These are phyloP conservation scores for Pseudorhombus dupliciocellatus DNA, from an alignment of 2,113 vertebrate genomes.

Conservation along the genomic window DNA sequence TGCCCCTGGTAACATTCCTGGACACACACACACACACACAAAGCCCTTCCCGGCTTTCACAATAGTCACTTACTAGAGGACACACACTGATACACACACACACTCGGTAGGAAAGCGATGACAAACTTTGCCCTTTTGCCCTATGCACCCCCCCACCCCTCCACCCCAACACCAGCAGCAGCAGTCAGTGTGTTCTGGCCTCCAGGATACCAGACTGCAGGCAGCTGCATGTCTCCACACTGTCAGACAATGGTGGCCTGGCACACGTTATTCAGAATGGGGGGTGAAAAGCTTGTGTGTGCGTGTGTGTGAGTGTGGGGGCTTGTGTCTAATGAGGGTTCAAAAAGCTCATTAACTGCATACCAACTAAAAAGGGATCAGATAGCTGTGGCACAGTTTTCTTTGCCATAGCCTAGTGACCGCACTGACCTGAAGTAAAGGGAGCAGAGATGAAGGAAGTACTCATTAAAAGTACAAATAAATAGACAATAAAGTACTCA, in stretches of 20 bases:
- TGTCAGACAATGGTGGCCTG: conserved; percentile 69
- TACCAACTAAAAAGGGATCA: conserved; percentile 71
- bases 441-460: not conserved
- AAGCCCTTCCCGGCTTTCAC: conserved; percentile 58
- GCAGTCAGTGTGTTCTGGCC: conserved; percentile 44
- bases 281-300: conserved; percentile 48
- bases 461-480: not conserved
- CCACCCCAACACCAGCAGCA: not conserved
- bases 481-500: not conserved
- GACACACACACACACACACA: conserved; percentile 10
- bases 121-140: conserved; percentile 63
- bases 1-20: conserved; percentile 61
- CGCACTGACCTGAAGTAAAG: conserved; percentile 31
- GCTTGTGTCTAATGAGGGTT: conserved; percentile 70
- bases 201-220: conserved; percentile 67
- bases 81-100: conserved; percentile 26
- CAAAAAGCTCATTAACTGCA: conserved; percentile 79
- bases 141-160: conserved; percentile 17
- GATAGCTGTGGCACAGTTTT: conserved; percentile 56
- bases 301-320: conserved; percentile 35
- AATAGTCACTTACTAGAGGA: conserved; percentile 48
- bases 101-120: conserved; percentile 35
- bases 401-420: conserved; percentile 41
- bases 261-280: conserved; percentile 55
- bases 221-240: conserved; percentile 75